Percentiles rank a stretch among this genome's conserved stretches.
These are phyloP conservation scores for Euzetes globulus DNA, from an alignment of 2,888 invertebrate genomes.

Conservation along the genomic window DNA sequence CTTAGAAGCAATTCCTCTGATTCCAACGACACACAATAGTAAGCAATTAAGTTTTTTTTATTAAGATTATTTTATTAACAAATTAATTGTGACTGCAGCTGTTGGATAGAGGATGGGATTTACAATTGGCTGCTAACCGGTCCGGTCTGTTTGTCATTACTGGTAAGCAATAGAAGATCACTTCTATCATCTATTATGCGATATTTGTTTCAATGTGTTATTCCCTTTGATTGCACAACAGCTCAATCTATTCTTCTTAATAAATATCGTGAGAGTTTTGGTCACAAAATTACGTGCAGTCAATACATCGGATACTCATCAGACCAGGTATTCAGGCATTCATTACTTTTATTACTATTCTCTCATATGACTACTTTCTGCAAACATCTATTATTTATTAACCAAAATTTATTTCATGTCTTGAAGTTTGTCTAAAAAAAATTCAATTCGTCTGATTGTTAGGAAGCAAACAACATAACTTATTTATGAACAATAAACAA, in stretches of 20 bases:
- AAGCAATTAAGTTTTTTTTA: neutral
- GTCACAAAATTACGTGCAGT: conserved; percentile 68
- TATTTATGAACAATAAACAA: no score
- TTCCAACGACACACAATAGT: conserved; percentile 28
- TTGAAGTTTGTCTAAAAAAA: no score
- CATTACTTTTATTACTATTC: neutral
- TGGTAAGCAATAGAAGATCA: conserved; percentile 45
- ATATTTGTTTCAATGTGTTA: neutral
- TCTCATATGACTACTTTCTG: no score
- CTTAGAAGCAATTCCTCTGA: conserved; percentile 25
- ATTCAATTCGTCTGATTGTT: no score
- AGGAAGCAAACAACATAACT: no score
- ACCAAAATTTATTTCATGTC: no score
- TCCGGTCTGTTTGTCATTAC: conserved; percentile 69
- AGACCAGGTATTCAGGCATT: conserved; percentile 40
- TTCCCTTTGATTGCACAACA: conserved; percentile 23
- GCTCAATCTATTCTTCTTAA: conserved; percentile 73
- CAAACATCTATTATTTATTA: no score
- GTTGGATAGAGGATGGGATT: conserved; percentile 67
- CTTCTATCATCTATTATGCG: neutral
- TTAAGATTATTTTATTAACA: neutral
- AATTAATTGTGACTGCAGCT: conserved; percentile 47
- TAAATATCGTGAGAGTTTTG: conserved; percentile 81
- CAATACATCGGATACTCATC: conserved; percentile 43
- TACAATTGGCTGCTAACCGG: conserved; percentile 67